Evolutionary conservation across 2,888 invertebrate genomes (phyloP).

Genomic region (Tinea semifulvella): DNA sequence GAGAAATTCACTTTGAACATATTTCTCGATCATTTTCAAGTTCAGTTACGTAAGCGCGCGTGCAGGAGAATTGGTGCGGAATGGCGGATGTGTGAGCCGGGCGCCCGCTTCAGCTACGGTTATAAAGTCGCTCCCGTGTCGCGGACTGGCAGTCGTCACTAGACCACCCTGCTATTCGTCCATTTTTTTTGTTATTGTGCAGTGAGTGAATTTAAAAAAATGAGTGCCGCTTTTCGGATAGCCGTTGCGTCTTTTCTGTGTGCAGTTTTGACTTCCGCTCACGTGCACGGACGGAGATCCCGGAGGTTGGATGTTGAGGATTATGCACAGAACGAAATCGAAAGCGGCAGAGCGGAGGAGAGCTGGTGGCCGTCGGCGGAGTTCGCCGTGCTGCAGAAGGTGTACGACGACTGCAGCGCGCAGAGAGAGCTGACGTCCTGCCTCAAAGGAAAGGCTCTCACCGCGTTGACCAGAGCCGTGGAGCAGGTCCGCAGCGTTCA

Average conservation of each 20-base stretch:
- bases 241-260: conserved; percentile 51
- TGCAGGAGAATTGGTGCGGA: conserved; percentile 66
- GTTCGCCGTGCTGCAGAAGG: conserved; percentile 65
- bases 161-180: conserved; percentile 49
- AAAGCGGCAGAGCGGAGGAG: conserved; percentile 59
- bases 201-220: conserved; percentile 43
- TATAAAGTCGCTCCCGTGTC: conserved; percentile 58
- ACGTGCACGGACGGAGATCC: conserved; percentile 55
- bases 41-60: conserved; percentile 66
- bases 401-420: conserved; percentile 71
- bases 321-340: conserved; percentile 53
- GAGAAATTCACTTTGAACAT: conserved; percentile 68
- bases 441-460: conserved; percentile 69
- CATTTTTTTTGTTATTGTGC: conserved; percentile 47
- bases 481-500: conserved; percentile 58
- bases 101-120: conserved; percentile 47
- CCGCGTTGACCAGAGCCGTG: conserved; percentile 66
- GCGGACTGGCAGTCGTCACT: conserved; percentile 52
- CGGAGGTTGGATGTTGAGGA: conserved; percentile 53
- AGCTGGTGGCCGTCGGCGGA: conserved; percentile 68
- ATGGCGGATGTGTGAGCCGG: conserved; percentile 65
- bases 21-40: conserved; percentile 65
- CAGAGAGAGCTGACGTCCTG: conserved; percentile 68
- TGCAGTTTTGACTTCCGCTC: conserved; percentile 45
- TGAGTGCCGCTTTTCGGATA: conserved; percentile 60